Evolutionary conservation across 2,113 vertebrate genomes (phyloP), one percentile per base, ranked within the genome.

Genomic region (Oplegnathus fasciatus): DNA sequence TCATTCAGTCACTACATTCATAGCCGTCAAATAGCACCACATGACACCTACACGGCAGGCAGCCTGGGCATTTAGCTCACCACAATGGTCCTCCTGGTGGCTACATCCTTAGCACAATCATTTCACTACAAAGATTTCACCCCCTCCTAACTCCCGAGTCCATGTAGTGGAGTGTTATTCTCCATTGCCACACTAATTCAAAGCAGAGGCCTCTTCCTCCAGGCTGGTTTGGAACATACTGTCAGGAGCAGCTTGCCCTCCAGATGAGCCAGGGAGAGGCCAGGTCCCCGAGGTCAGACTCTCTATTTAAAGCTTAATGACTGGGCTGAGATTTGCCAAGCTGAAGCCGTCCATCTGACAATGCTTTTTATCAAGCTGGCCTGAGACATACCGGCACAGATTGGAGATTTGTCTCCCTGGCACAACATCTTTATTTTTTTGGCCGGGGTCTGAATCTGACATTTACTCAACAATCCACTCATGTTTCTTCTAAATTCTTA

Each of bases 271-370:
- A 44, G 78, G 54, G 77, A 88, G 82, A 82, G 86, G 72, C 87
- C 84, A 44, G 44, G 79, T 85, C 86, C 89, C 88, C 1, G 57
- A 85, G 83, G 91, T 91, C 87, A 70, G 57, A 79, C 73, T 90
- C 83, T 86, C 89, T 84, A 90, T 93, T 93, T 91, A 91, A 91
- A 79, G 87, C 91, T 80, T 92, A 90, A 91, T 92, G 88, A 92
- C 84, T 78, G 80, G 60, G 83, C 87, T 70, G 85, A 86, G 86
- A 88, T 86, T 86, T 84, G 65, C 75, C 77, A 26, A n/a, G 75
- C 79, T 75, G 83, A 90, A 91, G 76, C 89, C 86, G 30, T 85
- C 86, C 88, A 90, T 91, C 86, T 91, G 91, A 92, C 87, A 66
- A 76, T 86, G 83, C 85, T 83, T 88, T 92, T 85, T 81, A 88